Conservation (phyloP, 2,113 vertebrate genomes). For the Sylvilagus bachmani region DNA sequence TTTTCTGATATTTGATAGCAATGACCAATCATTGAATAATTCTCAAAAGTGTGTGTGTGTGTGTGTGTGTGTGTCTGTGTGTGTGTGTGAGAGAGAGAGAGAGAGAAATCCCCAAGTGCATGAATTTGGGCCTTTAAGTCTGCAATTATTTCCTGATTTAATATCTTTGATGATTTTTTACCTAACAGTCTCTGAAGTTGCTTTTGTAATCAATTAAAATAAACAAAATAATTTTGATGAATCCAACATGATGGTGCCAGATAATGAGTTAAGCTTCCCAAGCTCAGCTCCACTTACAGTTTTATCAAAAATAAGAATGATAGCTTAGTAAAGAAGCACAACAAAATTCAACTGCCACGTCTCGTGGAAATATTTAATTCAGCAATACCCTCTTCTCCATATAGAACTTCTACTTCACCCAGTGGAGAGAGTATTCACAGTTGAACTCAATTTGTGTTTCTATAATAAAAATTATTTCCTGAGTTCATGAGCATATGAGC, state of each 20-base stretch:
- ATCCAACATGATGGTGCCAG: constrained; percentile 1
- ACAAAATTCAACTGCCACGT: background rate
- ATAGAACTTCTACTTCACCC: background rate
- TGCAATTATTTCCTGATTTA: constrained; percentile 66
- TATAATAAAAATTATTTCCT: background rate
- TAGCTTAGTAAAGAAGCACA: constrained; percentile 42
- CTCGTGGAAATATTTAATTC: background rate
- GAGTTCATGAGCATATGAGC: background rate
- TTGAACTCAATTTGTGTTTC: background rate
- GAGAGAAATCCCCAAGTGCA: background rate
- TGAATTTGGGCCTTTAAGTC: constrained; percentile 78
- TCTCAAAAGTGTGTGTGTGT: constrained; percentile 52
- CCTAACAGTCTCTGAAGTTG: background rate
- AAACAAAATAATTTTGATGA: constrained; percentile 20
- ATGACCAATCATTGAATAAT: constrained; percentile 83
- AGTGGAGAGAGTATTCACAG: background rate
- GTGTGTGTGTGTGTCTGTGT: background rate
- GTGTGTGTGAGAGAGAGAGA: background rate
- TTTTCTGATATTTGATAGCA: constrained; percentile 87
- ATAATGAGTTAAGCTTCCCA: constrained; percentile 11
- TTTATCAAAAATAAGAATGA: constrained; percentile 55
- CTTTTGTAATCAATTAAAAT: constrained; percentile 59
- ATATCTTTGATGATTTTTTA: constrained; percentile 74
- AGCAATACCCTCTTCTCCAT: background rate
- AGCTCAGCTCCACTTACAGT: background rate